Percentiles rank a stretch among this genome's conserved stretches.
Conservation (phyloP, 2,797 vertebrate genomes). For the Cryptoblepharus egeriae region DNA sequence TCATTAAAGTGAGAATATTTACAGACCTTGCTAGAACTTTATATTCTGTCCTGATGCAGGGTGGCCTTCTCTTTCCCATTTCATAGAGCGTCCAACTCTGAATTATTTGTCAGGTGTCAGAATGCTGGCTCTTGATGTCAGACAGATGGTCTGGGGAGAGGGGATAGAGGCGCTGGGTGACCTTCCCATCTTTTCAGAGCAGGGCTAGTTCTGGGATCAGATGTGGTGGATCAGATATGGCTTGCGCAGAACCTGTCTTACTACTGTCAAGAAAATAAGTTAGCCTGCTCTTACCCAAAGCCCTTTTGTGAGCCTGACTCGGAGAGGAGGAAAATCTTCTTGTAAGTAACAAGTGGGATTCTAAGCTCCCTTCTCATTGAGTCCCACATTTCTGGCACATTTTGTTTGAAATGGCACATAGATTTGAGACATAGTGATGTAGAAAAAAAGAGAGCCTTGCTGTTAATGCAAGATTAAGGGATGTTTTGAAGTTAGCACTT, state of each 20-base stretch:
- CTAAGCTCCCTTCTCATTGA: neutral
- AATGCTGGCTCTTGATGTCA: too few relatives aligned
- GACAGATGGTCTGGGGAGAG: neutral
- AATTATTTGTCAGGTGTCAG: neutral
- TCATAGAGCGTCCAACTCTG: neutral
- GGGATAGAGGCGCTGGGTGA: neutral
- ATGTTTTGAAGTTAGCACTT: too few relatives aligned
- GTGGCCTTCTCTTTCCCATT: neutral
- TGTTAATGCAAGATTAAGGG: neutral
- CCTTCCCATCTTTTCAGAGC: rapidly evolving
- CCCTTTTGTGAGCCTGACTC: neutral
- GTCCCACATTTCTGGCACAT: neutral
- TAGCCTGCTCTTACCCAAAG: neutral
- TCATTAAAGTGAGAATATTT: neutral
- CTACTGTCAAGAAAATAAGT: neutral
- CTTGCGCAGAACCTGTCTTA: neutral
- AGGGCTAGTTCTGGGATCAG: neutral
- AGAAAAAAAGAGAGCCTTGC: neutral
- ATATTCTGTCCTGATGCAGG: rapidly evolving
- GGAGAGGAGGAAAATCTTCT: neutral
- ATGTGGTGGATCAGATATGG: neutral
- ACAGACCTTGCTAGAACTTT: rapidly evolving
- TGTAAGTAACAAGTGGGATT: neutral
- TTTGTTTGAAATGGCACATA: neutral
- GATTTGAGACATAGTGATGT: too few relatives aligned